These are phyloP conservation scores for Pandemis corylana DNA, from an alignment of 2,888 invertebrate genomes.

Conservation along the genomic window DNA sequence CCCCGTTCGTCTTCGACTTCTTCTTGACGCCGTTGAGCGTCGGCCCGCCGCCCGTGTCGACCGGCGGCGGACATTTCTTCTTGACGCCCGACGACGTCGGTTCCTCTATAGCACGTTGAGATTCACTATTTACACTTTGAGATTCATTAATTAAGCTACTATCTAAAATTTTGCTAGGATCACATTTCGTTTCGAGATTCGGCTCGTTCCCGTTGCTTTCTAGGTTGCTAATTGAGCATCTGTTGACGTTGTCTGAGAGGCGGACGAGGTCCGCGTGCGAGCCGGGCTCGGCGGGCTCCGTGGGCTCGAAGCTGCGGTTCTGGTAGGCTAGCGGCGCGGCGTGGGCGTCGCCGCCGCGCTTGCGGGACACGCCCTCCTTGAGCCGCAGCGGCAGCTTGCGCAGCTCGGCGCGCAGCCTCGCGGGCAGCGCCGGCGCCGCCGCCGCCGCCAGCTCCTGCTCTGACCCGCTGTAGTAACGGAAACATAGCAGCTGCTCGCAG, in stretches of 20 bases:
- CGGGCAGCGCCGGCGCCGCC: constrained; percentile 82
- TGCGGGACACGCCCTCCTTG: constrained; percentile 81
- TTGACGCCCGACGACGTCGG: constrained; percentile 80
- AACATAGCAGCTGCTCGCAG: constrained; percentile 88
- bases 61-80: constrained; percentile 84
- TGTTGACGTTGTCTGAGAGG: constrained; percentile 81
- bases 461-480: constrained; percentile 88
- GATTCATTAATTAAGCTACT: constrained; percentile 76
- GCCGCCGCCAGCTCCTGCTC: constrained; percentile 87
- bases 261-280: constrained; percentile 75
- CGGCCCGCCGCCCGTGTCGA: constrained; percentile 78
- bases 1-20: constrained; percentile 78
- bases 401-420: constrained; percentile 83
- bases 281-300: constrained; percentile 70
- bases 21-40: constrained; percentile 51
- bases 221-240: constrained; percentile 85
- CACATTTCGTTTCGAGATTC: constrained; percentile 78
- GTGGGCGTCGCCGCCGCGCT: constrained; percentile 78
- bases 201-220: constrained; percentile 74
- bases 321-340: constrained; percentile 80
- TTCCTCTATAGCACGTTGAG: constrained; percentile 69
- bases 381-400: constrained; percentile 84
- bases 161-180: constrained; percentile 81
- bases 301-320: constrained; percentile 80
- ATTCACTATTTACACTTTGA: constrained; percentile 79